Evolutionary conservation across 2,888 invertebrate genomes (phyloP).

Genomic region (Drosophila antonietae): DNA sequence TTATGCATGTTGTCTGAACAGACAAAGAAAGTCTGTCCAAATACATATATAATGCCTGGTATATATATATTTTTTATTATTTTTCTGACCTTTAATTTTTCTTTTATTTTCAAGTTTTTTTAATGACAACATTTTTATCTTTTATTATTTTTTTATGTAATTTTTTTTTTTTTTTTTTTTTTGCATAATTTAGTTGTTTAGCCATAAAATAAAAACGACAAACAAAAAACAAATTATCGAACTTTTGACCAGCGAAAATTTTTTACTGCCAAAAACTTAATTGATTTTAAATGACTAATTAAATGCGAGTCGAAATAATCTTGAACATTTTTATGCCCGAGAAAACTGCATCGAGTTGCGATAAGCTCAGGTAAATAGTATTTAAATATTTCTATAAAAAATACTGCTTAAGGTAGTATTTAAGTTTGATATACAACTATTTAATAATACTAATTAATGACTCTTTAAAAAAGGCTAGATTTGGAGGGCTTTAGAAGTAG

Average conservation of each 20-base stretch:
- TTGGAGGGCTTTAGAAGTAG: not conserved
- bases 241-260: not conserved
- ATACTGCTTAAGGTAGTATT: not conserved
- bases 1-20: slow-evolving; percentile 2
- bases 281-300: slow-evolving; percentile 19
- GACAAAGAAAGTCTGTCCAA: slow-evolving; percentile 14
- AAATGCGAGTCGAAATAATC: not conserved
- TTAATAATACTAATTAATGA: not conserved
- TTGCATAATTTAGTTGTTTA: slow-evolving; percentile 9
- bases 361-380: not conserved
- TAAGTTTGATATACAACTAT: not conserved
- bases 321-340: not conserved
- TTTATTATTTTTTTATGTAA: not conserved
- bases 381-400: not conserved
- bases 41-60: not conserved
- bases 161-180: not conserved
- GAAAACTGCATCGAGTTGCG: not conserved
- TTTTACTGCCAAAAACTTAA: not conserved
- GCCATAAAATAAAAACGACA: not conserved
- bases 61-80: not conserved
- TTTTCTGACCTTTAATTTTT: not conserved
- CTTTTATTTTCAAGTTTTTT: slow-evolving; percentile 5
- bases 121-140: slow-evolving; percentile 5
- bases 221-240: slow-evolving; percentile 7
- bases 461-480: too few species aligned